Evolutionary conservation across 2,888 invertebrate genomes (phyloP).

Genomic region (Hypercompe scribonia): DNA sequence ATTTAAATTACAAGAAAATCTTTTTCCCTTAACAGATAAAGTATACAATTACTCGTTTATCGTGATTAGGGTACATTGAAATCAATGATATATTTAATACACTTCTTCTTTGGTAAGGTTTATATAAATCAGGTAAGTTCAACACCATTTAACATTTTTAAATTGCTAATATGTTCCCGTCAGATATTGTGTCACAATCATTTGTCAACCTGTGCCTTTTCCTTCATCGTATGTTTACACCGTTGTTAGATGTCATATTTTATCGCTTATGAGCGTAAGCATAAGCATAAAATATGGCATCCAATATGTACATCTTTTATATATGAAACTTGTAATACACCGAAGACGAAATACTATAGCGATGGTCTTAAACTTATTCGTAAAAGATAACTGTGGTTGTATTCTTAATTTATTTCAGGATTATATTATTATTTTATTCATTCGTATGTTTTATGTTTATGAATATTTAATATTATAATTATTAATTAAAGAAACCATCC

Average conservation of each 20-base stretch:
- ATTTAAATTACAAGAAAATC: too few relatives aligned
- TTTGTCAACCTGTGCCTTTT: constrained; percentile 40
- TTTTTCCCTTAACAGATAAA: background rate
- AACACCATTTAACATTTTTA: constrained; percentile 1
- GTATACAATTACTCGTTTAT: background rate
- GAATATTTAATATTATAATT: too few relatives aligned
- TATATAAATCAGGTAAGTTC: background rate
- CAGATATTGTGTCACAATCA: constrained; percentile 41
- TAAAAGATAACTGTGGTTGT: background rate
- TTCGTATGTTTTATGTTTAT: too few relatives aligned
- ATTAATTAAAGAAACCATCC: too few relatives aligned
- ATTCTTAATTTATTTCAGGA: too few relatives aligned
- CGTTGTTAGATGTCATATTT: too few relatives aligned
- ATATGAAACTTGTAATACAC: constrained; percentile 19
- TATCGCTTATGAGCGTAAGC: constrained; percentile 47
- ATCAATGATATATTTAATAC: background rate
- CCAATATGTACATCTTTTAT: constrained; percentile 14
- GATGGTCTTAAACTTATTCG: too few relatives aligned
- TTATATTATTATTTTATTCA: too few relatives aligned
- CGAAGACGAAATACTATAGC: constrained; percentile 9
- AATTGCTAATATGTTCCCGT: constrained; percentile 18
- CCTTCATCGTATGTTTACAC: constrained; percentile 41
- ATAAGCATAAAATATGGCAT: constrained; percentile 43
- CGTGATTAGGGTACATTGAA: background rate
- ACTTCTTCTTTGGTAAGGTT: background rate